Percentiles rank a stretch among this genome's conserved stretches.
phyloP scores from a whole-genome alignment of 2,888 invertebrate genomes.

The Metellina segmentata region DNA sequence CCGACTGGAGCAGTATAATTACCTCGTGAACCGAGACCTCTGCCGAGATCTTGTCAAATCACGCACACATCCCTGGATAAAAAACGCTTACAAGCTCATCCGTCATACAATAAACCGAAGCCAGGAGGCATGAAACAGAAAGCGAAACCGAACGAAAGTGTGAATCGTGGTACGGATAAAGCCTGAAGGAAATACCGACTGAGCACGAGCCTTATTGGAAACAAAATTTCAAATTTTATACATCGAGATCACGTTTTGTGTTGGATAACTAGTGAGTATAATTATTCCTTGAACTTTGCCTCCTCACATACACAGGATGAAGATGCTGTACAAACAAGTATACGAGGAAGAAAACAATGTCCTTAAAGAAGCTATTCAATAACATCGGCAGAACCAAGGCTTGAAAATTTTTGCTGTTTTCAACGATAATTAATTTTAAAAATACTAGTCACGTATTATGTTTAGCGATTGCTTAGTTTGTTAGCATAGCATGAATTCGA shows the following conservation, averaged over 20 bases:
- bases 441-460: too few relatives aligned
- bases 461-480: too few relatives aligned
- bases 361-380: too few relatives aligned
- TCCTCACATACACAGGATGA: not conserved
- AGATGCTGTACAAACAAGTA: not conserved
- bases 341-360: not conserved
- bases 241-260: not conserved
- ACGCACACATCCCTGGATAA: not conserved
- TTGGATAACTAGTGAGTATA: not conserved
- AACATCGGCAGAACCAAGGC: too few relatives aligned
- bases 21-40: conserved; percentile 13
- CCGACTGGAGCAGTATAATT: not conserved
- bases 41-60: not conserved
- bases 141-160: not conserved
- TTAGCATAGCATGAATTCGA: too few relatives aligned
- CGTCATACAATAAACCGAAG: not conserved
- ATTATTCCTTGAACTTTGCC: not conserved
- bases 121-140: not conserved
- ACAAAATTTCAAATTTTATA: not conserved
- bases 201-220: not conserved
- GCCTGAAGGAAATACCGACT: not conserved
- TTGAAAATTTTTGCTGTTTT: too few relatives aligned
- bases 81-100: not conserved
- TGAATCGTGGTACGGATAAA: not conserved
- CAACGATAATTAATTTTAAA: too few relatives aligned